A percentile compares a stretch with the other conserved stretches of the same genome.
Evolutionary conservation across 2,797 vertebrate genomes (phyloP).

Genomic region (Xiphophorus birchmanni): DNA sequence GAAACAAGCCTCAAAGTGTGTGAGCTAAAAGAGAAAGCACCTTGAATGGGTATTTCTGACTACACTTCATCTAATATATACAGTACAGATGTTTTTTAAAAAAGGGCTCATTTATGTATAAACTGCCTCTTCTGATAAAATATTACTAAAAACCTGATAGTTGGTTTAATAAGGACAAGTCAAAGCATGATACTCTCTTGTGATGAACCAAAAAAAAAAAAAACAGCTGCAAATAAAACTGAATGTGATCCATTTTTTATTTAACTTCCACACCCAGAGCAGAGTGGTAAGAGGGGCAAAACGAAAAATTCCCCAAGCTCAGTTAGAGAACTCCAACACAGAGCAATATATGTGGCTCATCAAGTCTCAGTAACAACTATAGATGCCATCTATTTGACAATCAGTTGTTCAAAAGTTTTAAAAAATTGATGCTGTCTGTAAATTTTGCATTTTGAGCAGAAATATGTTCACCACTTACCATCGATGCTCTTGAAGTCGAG

Average conservation of each 20-base stretch:
- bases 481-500: constrained; percentile 99
- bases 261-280: background rate
- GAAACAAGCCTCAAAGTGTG: background rate
- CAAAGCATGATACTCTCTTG: background rate
- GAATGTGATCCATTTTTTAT: background rate
- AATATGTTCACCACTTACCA: constrained; percentile 75
- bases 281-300: background rate
- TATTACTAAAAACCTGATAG: background rate
- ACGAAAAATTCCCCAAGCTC: background rate
- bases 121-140: background rate
- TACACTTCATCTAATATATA: background rate
- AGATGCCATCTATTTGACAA: background rate
- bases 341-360: background rate
- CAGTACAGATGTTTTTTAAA: background rate
- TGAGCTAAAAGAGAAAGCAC: background rate
- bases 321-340: background rate
- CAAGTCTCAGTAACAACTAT: background rate
- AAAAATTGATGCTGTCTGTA: background rate
- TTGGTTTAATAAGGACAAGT: background rate
- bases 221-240: background rate
- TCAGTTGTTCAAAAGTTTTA: background rate
- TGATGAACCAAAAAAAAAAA: background rate
- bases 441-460: background rate
- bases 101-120: background rate
- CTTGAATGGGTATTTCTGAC: background rate